Base-by-base conservation (phyloP, 2,113 vertebrate genomes). In the Campylomormyrus numenius region DNA sequence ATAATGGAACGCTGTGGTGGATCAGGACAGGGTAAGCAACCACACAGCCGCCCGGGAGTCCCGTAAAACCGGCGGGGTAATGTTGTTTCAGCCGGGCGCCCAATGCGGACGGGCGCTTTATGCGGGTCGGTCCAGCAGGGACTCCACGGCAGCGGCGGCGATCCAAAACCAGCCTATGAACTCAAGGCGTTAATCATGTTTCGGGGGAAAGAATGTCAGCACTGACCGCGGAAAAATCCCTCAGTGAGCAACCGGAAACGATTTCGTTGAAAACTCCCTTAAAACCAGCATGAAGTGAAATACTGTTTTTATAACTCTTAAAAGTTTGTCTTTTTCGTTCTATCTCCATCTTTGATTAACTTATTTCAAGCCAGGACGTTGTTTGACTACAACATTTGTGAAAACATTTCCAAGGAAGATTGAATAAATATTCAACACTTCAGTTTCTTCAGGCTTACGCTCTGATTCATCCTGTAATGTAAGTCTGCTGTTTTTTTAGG, bases 1-100 rank as follows among this genome's bases (percentile, higher is more conserved):
- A 48, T 88, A 87, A 90, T 45, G 66, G 85, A 90, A 46, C 62
- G n/a, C 62, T 17, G 62, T 31, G 85, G 66, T 35, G 62, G 48
- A 88, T 27, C 62, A 3, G 52, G 42, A 11, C 5, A n/a, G 2
- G 13, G 19, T 31, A 13, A 9, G 56, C 35, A 52, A 27, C 46
- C 7, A 13, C 19, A 39, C 56, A 1, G 8, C 6, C 5, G 42
- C 85, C n/a, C 15, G 21, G 35, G 85, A 85, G 27, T 42, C 31
- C 46, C 1, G 56, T 24, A 62, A 56, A 46, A 21, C 9, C 10
- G 27, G 27, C 19, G 9, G 4, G 85, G 48, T 39, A 6, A 27
- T 87, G 88, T 56, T 56, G 19, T 53, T 42, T 53, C 70, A 83
- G 88, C 70, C 83, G 88, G 48, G 66, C 5, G 17, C 46, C 80